Evolutionary conservation across 2,888 invertebrate species (phyloP), one percentile per base, ranked within the genome.

Genomic region (Chymomyza caudatula): DNA sequence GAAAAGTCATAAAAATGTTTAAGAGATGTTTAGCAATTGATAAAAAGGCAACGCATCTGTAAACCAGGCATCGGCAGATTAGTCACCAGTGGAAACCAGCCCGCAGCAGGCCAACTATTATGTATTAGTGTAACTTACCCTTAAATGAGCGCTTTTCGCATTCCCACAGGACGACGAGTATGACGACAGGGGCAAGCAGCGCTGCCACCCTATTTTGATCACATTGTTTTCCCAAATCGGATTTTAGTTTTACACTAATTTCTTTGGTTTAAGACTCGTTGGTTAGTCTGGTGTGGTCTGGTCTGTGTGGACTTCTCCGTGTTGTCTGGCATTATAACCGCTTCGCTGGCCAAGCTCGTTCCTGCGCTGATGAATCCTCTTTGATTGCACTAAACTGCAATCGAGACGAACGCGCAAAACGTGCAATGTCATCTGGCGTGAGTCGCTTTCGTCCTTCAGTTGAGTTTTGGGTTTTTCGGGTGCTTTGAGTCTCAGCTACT

Each of bases 201-300:
- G 44, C 43, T 23, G 59, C 65, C 51, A 59, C 60, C 72, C 57
- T 67, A 60, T 68, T n/a, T 76, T 74, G 78, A 71, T 77, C 77
- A 74, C 77, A 88, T 88, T 88, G 88, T 88, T 88, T 87, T 83
- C 76, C 78, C 74, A 87, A 88, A 88, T 88, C 88, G 87, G 88
- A 88, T 88, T 88, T 88, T 87, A 88, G 88, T 87, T 88, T 87
- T 87, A 88, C 87, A 88, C 88, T 88, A 88, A 88, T 88, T 88
- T 88, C 88, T 86, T 88, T 87, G 86, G 87, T 85, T 86, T 87
- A 87, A 86, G 85, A 76, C 70, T 76, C 72, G 77, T 42, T 65
- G 19, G 51, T 17, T 47, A 6, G 17, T 15, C 58, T 66, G 47
- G 67, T 37, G 62, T 25, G 43, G 42, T n/a, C n/a, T n/a, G n/a